Conservation (phyloP, 2,888 invertebrate species). For the Leptinotarsa haldemani region DNA sequence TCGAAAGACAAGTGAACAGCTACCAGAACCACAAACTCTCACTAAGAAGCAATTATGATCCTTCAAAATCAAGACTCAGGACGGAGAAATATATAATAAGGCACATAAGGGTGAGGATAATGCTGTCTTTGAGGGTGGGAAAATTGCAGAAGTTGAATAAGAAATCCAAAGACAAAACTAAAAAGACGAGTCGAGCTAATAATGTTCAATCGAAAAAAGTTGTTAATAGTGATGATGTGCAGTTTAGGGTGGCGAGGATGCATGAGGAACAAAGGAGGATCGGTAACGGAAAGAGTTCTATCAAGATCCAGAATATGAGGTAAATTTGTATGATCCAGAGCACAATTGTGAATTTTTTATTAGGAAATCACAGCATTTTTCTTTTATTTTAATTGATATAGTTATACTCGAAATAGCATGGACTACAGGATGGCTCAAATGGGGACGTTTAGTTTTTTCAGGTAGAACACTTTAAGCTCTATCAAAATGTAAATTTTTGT, state of each 20-base stretch:
- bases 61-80: conserved; percentile 54
- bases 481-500: too few relatives aligned
- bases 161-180: conserved; percentile 25
- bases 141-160: conserved; percentile 64
- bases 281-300: conserved; percentile 62
- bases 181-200: conserved; percentile 32
- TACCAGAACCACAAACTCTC: conserved; percentile 8
- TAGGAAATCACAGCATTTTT: too few relatives aligned
- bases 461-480: too few relatives aligned
- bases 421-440: too few relatives aligned
- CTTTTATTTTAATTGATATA: too few relatives aligned
- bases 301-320: conserved; percentile 66
- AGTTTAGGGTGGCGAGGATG: conserved; percentile 50
- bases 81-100: conserved; percentile 73
- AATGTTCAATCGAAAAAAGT: conserved; percentile 28
- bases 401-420: too few relatives aligned
- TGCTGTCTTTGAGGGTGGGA: conserved; percentile 75
- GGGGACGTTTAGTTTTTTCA: too few relatives aligned
- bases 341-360: background rate
- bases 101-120: conserved; percentile 75
- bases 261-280: conserved; percentile 63
- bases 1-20: conserved; percentile 19
- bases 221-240: conserved; percentile 37
- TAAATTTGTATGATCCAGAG: conserved; percentile 39
- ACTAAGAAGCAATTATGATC: conserved; percentile 24